Conservation (phyloP, 2,797 vertebrate genomes). For the Sebastes kiyomatsui region DNA sequence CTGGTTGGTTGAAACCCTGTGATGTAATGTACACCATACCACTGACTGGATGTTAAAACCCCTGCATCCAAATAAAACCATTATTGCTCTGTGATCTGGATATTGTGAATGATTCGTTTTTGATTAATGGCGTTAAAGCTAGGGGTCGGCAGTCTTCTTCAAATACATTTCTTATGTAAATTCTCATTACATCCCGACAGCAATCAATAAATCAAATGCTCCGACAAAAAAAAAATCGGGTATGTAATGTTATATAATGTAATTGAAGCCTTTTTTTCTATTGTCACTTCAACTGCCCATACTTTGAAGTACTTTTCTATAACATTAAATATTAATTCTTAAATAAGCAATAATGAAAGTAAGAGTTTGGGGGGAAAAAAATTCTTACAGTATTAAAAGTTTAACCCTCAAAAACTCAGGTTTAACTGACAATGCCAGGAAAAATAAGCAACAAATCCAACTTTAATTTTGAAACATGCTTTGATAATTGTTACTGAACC, state of each 20-base stretch:
- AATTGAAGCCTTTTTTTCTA: not conserved
- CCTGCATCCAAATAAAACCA: slow-evolving; percentile 90
- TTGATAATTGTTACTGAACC: fast-evolving
- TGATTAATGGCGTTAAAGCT: not conserved
- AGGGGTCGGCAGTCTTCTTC: no score
- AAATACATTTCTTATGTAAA: no score
- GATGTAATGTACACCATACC: slow-evolving; percentile 86
- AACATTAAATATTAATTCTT: not conserved
- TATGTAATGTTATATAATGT: no score
- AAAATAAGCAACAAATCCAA: not conserved
- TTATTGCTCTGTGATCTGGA: slow-evolving; percentile 77
- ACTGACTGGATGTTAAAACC: slow-evolving; percentile 90
- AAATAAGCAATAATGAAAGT: not conserved
- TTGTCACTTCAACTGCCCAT: not conserved
- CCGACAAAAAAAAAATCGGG: no score
- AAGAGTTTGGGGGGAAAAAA: not conserved
- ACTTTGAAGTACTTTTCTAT: not conserved
- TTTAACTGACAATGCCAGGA: not conserved
- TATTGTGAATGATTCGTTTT: not conserved
- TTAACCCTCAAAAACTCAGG: fast-evolving
- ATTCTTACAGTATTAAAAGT: not conserved
- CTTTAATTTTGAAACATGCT: not conserved
- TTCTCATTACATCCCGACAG: no score
- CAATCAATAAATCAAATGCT: no score
- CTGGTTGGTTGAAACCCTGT: slow-evolving; percentile 89